These are phyloP conservation scores for Labrus mixtus DNA, from an alignment of 2,113 vertebrate genomes.

Conservation along the genomic window DNA sequence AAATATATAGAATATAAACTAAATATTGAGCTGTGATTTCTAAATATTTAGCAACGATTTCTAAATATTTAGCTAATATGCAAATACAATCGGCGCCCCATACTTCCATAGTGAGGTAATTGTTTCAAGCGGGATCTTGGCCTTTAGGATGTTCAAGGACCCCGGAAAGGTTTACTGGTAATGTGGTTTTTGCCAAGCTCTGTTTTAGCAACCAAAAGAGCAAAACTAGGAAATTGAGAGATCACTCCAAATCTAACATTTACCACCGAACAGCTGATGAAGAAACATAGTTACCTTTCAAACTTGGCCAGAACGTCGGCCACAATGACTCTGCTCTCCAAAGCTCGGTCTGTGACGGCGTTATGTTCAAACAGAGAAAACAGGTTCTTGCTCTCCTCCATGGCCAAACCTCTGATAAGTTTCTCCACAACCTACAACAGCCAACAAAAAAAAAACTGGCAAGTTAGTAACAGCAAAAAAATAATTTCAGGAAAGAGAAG, in stretches of 20 bases:
- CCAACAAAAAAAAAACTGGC: slow-evolving; percentile 4
- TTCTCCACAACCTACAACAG: slow-evolving; percentile 95
- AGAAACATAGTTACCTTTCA: slow-evolving; percentile 85
- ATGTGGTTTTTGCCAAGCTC: too few relatives aligned
- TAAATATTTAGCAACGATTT: too few relatives aligned
- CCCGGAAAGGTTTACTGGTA: too few relatives aligned
- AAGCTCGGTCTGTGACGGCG: slow-evolving; percentile 88
- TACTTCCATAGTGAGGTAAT: too few relatives aligned
- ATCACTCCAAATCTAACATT: background rate
- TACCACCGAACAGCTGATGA: background rate
- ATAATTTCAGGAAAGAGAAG: background rate
- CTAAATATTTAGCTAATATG: too few relatives aligned
- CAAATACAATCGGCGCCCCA: too few relatives aligned
- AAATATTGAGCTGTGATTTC: too few relatives aligned
- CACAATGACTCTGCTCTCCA: slow-evolving; percentile 96
- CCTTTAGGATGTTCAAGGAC: too few relatives aligned
- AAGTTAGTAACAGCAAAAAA: fast-evolving
- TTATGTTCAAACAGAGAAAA: slow-evolving; percentile 98
- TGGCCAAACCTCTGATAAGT: slow-evolving; percentile 95
- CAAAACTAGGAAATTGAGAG: background rate
- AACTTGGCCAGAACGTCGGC: slow-evolving; percentile 97
- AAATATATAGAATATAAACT: too few relatives aligned
- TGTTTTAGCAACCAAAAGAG: background rate
- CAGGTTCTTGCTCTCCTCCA: slow-evolving; percentile 99
- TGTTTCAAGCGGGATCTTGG: too few relatives aligned